phyloP scores from a whole-genome alignment of 2,113 vertebrate species.

The Ochotona princeps region DNA sequence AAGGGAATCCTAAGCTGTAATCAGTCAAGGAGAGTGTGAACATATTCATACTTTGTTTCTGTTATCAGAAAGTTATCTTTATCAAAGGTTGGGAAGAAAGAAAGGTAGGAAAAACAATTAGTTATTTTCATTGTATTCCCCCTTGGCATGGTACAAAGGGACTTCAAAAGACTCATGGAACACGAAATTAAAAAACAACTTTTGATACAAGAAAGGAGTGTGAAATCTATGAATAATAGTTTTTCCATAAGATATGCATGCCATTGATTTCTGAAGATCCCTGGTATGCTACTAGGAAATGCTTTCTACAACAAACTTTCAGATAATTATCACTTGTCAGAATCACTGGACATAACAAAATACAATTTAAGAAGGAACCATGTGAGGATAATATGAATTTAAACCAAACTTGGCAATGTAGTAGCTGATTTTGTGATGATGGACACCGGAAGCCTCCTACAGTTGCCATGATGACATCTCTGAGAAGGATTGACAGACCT shows the following conservation, averaged over 20 bases:
- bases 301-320: conserved; percentile 8
- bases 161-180: too few relatives aligned
- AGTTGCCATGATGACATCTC: neutral
- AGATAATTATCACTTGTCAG: neutral
- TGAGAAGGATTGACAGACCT: neutral
- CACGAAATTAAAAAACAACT: too few relatives aligned
- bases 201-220: too few relatives aligned
- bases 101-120: conserved; percentile 13
- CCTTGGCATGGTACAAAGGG: neutral
- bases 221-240: too few relatives aligned
- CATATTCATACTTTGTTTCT: neutral
- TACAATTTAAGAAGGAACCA: neutral
- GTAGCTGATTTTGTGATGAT: neutral
- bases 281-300: too few relatives aligned
- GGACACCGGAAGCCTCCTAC: neutral
- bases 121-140: conserved; percentile 23
- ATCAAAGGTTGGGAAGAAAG: neutral
- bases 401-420: neutral
- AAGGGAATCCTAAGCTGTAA: neutral
- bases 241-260: too few relatives aligned
- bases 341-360: conserved; percentile 27
- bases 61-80: conserved; percentile 16
- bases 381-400: neutral
- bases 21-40: neutral
- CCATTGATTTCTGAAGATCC: too few relatives aligned